Evolutionary conservation across 2,888 invertebrate species (phyloP).

Genomic region (Xanthia togata): DNA sequence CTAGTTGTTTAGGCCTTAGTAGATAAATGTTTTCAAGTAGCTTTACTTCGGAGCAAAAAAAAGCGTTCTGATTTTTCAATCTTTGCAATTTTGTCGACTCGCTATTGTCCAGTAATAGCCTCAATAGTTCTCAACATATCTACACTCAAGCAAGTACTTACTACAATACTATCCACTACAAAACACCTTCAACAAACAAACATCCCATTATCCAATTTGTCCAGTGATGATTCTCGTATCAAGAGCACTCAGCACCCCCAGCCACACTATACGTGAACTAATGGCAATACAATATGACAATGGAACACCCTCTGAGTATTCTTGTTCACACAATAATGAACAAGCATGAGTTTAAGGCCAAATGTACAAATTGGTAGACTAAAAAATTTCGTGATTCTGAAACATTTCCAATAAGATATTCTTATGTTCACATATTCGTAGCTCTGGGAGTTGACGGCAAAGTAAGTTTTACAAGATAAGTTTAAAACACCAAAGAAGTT

Average conservation of each 20-base stretch:
- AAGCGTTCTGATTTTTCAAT: not conserved
- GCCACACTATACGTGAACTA: slow-evolving; percentile 24
- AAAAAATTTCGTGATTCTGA: not conserved
- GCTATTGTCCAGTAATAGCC: not conserved
- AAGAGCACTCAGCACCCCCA: slow-evolving; percentile 31
- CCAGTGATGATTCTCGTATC: slow-evolving; percentile 28
- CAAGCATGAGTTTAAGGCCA: slow-evolving; percentile 23
- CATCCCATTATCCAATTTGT: slow-evolving; percentile 26
- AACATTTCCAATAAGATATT: not conserved
- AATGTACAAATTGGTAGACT: not conserved
- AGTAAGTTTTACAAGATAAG: not conserved
- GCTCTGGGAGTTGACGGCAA: not conserved
- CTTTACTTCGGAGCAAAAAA: no score
- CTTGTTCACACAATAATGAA: slow-evolving; percentile 42
- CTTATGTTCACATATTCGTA: not conserved
- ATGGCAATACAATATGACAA: slow-evolving; percentile 41
- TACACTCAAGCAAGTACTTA: no score
- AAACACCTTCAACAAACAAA: slow-evolving; percentile 28
- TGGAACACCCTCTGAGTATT: slow-evolving; percentile 31
- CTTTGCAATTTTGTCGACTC: not conserved
- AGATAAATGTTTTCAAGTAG: not conserved
- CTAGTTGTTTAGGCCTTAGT: not conserved
- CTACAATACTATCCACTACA: not conserved
- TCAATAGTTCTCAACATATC: no score
- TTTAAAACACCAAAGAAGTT: not conserved